phyloP scores from a whole-genome alignment of 2,113 vertebrate genomes.

The Seriola rivoliana region DNA sequence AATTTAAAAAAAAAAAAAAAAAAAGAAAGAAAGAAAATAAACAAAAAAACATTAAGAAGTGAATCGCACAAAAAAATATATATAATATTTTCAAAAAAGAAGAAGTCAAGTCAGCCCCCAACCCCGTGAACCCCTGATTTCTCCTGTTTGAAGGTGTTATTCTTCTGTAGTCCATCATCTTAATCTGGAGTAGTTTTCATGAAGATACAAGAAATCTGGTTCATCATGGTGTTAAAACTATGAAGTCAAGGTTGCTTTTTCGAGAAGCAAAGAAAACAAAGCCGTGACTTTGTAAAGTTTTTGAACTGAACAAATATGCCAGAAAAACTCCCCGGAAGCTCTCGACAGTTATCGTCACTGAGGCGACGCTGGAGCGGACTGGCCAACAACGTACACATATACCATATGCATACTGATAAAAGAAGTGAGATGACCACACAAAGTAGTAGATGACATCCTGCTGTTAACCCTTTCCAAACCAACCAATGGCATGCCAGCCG shows the following conservation, averaged over 20 bases:
- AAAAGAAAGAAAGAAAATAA: conserved; percentile 54
- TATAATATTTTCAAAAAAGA: conserved; percentile 78
- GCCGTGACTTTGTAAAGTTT: conserved; percentile 30
- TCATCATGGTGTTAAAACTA: conserved; percentile 21
- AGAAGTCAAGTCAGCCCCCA: conserved; percentile 65
- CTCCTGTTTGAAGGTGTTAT: conserved; percentile 39
- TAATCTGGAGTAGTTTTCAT: conserved; percentile 23
- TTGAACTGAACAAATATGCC: conserved; percentile 37
- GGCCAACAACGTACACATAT: conserved; percentile 53
- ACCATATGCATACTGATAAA: conserved; percentile 58
- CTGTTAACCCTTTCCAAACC: conserved; percentile 70
- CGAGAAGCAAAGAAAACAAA: conserved; percentile 46
- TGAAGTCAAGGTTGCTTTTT: conserved; percentile 43
- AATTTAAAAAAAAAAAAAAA: conserved; percentile 48
- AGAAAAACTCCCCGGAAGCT: conserved; percentile 49
- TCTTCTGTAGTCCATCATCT: conserved; percentile 38
- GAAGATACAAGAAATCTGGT: conserved; percentile 43
- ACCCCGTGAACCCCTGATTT: conserved; percentile 62
- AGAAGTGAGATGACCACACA: conserved; percentile 73
- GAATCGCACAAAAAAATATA: conserved; percentile 78
- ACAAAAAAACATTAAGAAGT: conserved; percentile 72
- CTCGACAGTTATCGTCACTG: conserved; percentile 1
- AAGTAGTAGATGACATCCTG: conserved; percentile 64
- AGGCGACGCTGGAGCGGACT: conserved; percentile 33
- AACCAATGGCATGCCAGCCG: conserved; percentile 74